A percentile compares a stretch with the other conserved stretches of the same genome.
phyloP scores from a whole-genome alignment of 2,797 vertebrate species.

The Octomys mimax region DNA sequence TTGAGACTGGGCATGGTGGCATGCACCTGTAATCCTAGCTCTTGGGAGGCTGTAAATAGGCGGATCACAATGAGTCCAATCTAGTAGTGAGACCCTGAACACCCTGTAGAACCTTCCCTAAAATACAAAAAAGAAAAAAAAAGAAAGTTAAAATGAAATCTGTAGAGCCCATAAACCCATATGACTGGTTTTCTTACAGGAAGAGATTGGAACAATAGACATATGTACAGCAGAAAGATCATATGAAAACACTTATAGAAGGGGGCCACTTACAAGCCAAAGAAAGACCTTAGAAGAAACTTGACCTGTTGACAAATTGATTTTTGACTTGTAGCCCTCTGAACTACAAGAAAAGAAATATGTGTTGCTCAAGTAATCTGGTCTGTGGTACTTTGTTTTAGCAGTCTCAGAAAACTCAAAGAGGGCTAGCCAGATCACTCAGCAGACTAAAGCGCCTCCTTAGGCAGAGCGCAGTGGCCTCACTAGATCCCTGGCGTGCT shows the following conservation, averaged over 20 bases:
- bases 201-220: neutral
- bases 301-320: neutral
- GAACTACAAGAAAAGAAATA: neutral
- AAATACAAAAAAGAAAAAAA: too few relatives aligned
- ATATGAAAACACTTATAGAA: neutral
- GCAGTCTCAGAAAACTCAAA: neutral
- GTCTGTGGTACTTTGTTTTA: neutral
- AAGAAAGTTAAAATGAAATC: neutral
- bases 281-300: neutral
- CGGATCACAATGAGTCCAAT: too few relatives aligned
- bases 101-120: too few relatives aligned
- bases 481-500: too few relatives aligned
- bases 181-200: neutral
- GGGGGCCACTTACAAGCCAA: neutral
- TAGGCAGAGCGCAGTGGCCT: too few relatives aligned
- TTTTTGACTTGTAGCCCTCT: neutral
- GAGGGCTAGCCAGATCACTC: too few relatives aligned
- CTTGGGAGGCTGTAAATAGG: too few relatives aligned
- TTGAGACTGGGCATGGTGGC: too few relatives aligned
- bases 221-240: neutral
- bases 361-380: neutral
- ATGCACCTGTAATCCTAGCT: too few relatives aligned
- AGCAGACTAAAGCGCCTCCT: too few relatives aligned
- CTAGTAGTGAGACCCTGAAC: too few relatives aligned
- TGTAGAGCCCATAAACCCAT: neutral